Evolutionary conservation across 1,140 invertebrate genomes (phyloP), one percentile per base, ranked within the genome.

Genomic region (Nomia melanderi): DNA sequence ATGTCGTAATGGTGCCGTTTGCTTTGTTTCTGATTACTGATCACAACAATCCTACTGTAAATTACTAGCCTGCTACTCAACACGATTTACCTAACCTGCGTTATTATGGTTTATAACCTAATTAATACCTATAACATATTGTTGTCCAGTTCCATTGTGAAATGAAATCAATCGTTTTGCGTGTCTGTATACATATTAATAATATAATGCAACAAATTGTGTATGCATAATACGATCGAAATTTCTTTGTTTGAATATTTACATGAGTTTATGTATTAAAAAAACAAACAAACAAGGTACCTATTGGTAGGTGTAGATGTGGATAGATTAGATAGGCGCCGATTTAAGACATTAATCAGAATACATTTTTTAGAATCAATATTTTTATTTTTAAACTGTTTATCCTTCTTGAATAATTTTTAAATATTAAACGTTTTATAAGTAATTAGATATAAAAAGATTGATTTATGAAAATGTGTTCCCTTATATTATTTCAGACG

Each of bases 101-200:
- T 62, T 53, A 72, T 64, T 67, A 59, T 60, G 36, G 47, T 81
- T 78, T 72, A 84, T 88, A 88, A 88, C 85, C 86, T 87, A 78
- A 73, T 71, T 81, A 71, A 41, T 78, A 79, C 69, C 75, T 81
- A 88, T 85, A 89, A 89, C 87, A 89, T 89, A 89, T 89, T 88
- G 87, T 82, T 83, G 36, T 78, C 56, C 44, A 31, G 53, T 71
- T 72, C 44, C 20, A 33, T 54, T 70, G 33, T 29, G 66, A 77
- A 77, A 77, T 33, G 67, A 39, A 47, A 75, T 71, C 77, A 31
- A 33, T 36, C 31, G n/a, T 65, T 71, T 53, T 56, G 8, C 12
- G 33, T 31, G 27, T 27, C 6, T n/a, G 20, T 27, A 27, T 60
- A 23, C 39, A 54, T 41, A 63, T 44, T 27, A 27, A 8, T 54